phyloP scores from a whole-genome alignment of 2,113 vertebrate species.

The Piaya cayana region DNA sequence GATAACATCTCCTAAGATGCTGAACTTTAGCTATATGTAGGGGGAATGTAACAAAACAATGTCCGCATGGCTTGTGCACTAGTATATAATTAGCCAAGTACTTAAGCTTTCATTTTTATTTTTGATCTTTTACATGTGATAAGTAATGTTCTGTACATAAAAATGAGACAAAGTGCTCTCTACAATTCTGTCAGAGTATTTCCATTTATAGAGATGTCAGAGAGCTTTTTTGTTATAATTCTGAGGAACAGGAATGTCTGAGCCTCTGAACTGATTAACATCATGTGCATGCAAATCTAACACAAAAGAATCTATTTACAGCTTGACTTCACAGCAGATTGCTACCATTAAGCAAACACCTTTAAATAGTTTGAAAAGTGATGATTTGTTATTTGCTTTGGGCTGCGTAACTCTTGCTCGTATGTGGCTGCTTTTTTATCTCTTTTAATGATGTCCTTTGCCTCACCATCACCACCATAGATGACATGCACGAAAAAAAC shows the following conservation, averaged over 20 bases:
- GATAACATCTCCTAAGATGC: not conserved
- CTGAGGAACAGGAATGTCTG: slow-evolving; percentile 28
- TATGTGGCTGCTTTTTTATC: not conserved
- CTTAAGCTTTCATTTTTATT: slow-evolving; percentile 1
- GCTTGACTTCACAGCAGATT: slow-evolving; percentile 65
- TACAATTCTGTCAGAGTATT: not conserved
- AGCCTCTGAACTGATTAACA: slow-evolving; percentile 58
- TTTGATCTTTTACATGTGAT: slow-evolving; percentile 21
- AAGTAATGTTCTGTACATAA: slow-evolving; percentile 4
- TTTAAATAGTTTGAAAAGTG: slow-evolving; percentile 59
- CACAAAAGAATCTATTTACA: slow-evolving; percentile 70
- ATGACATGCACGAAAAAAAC: not conserved
- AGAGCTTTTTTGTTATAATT: slow-evolving; percentile 41
- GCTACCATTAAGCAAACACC: slow-evolving; percentile 66
- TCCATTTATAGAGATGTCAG: slow-evolving; percentile 51
- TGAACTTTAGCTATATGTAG: not conserved
- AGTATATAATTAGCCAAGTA: not conserved
- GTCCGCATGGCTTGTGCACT: not conserved
- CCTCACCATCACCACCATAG: not conserved
- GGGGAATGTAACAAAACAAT: slow-evolving; percentile 17
- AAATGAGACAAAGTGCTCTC: not conserved
- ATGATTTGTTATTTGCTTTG: slow-evolving; percentile 52
- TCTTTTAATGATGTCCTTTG: not conserved
- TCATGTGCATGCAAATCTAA: slow-evolving; percentile 46
- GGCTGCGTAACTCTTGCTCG: not conserved